A percentile compares a stretch with the other conserved stretches of the same genome.
Conservation (phyloP, 2,113 vertebrate genomes). For the Oreotrochilus melanogaster region DNA sequence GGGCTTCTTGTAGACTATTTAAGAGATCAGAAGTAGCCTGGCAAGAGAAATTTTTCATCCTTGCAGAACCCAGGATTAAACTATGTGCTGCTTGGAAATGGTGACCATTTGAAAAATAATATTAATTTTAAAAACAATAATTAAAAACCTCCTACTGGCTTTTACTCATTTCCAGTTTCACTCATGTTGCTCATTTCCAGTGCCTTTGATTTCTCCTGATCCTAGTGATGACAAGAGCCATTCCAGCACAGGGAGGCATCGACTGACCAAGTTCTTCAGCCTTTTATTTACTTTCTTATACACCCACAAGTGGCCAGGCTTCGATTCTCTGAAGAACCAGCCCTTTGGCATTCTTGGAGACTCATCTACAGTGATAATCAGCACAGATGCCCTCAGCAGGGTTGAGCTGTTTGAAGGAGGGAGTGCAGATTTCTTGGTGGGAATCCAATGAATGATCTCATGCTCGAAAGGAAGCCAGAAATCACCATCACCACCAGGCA, state of each 20-base stretch:
- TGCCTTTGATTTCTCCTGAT: neutral
- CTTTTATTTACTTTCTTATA: neutral
- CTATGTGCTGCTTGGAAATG: neutral
- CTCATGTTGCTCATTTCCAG: neutral
- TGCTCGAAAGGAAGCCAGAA: conserved; percentile 19
- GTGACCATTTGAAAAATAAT: neutral
- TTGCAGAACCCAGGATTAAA: neutral
- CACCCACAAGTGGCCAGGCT: neutral
- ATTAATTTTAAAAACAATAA: neutral
- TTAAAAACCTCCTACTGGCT: neutral
- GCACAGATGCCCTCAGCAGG: conserved; percentile 72
- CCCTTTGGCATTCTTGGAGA: neutral
- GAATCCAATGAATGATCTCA: conserved; percentile 47
- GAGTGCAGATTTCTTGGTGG: conserved; percentile 35
- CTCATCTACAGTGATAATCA: neutral
- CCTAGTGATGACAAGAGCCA: neutral
- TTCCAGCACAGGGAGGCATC: neutral
- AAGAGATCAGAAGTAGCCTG: neutral
- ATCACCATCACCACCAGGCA: neutral
- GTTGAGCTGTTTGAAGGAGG: neutral
- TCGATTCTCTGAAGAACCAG: neutral
- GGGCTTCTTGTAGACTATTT: neutral
- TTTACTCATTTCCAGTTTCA: neutral
- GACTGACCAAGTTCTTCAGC: neutral
- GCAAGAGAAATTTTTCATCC: neutral